These are phyloP conservation scores for Zosterops lateralis DNA, from an alignment of 2,113 vertebrate species.

Conservation along the genomic window DNA sequence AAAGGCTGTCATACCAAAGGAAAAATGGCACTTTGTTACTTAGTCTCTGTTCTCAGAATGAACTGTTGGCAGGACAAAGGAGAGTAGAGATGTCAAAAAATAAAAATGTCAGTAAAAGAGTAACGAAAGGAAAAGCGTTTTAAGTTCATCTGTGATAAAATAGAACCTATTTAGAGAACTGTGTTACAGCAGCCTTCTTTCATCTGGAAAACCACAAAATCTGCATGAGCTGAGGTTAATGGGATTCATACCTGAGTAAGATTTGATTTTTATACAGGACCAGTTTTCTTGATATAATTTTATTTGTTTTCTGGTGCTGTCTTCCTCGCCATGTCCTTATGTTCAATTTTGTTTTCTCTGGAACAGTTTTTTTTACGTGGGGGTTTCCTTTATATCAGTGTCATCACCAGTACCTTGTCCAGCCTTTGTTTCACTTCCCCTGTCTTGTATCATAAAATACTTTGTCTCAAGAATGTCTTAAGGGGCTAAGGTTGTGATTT, in stretches of 20 bases:
- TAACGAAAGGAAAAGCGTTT: background rate
- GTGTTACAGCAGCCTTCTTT: background rate
- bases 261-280: constrained; percentile 5
- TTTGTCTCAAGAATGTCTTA: background rate
- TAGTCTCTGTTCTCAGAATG: background rate
- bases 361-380: background rate
- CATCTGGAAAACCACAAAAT: background rate
- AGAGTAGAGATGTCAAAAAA: background rate
- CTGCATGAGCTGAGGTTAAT: background rate
- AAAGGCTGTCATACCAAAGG: background rate
- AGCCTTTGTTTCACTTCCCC: background rate
- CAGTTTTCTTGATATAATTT: background rate
- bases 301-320: constrained; percentile 1
- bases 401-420: background rate
- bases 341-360: background rate
- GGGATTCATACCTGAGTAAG: background rate
- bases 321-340: background rate
- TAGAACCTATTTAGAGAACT: background rate
- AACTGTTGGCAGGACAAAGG: background rate
- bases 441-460: background rate
- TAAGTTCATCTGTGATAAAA: background rate
- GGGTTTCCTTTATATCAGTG: background rate
- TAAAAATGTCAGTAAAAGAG: background rate
- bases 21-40: background rate
- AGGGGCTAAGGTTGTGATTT: background rate